A percentile compares a stretch with the other conserved stretches of the same genome.
Conservation (phyloP, 2,113 vertebrate species). For the Hystrix cristata region DNA sequence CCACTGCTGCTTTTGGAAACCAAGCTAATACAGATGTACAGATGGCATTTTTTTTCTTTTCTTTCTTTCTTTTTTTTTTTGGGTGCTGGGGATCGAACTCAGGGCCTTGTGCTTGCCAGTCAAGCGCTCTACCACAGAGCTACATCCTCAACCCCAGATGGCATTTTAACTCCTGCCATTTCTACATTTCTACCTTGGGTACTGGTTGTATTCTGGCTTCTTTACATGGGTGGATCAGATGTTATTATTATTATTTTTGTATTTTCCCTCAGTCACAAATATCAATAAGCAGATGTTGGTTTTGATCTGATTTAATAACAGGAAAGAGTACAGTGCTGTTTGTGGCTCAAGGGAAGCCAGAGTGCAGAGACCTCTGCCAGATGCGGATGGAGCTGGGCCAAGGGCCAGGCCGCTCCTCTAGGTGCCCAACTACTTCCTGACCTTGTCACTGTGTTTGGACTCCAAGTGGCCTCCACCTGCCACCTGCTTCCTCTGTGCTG, state of each 20-base stretch:
- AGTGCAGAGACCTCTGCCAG: neutral
- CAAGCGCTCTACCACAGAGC: no score
- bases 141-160: neutral
- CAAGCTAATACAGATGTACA: neutral
- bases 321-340: neutral
- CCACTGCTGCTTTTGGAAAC: neutral
- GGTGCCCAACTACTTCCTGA: neutral
- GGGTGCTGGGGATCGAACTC: no score
- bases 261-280: neutral
- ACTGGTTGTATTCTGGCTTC: neutral
- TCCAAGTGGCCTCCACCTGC: neutral
- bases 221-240: neutral
- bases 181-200: neutral
- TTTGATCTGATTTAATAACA: conserved; percentile 25
- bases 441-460: neutral
- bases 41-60: neutral
- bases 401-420: neutral
- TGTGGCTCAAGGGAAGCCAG: neutral
- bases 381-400: neutral
- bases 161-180: neutral
- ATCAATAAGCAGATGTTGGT: neutral
- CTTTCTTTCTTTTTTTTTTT: neutral
- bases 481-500: conserved; percentile 43
- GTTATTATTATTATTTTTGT: neutral
- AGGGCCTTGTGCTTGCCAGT: no score